These are phyloP conservation scores for Spodoptera exigua DNA, from an alignment of 2,888 invertebrate species.

Conservation along the genomic window DNA sequence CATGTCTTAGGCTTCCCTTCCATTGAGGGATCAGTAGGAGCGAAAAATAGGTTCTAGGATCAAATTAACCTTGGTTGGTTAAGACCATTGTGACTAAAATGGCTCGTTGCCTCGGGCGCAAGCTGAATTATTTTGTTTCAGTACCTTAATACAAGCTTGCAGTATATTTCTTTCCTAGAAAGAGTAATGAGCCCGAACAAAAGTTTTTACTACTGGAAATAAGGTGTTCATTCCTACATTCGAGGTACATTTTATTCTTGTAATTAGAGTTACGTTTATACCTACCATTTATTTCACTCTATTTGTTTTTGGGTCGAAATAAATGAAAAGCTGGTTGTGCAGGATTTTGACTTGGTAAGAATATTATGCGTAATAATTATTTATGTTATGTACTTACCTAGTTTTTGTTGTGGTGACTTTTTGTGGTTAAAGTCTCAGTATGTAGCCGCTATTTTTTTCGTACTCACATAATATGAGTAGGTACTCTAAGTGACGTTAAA, in stretches of 20 bases:
- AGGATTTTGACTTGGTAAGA: too few species aligned
- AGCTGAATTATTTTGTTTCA: slow-evolving; percentile 32
- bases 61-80: slow-evolving; percentile 26
- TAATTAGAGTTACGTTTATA: slow-evolving; percentile 3
- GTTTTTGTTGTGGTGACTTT: too few species aligned
- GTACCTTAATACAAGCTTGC: slow-evolving; percentile 11
- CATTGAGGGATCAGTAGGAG: too few species aligned
- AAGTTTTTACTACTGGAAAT: slow-evolving; percentile 23
- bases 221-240: slow-evolving; percentile 18
- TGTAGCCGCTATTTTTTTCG: too few species aligned
- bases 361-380: too few species aligned
- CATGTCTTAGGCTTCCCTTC: too few species aligned
- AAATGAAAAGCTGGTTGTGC: too few species aligned
- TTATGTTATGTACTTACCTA: too few species aligned
- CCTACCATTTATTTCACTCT: neutral
- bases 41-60: slow-evolving; percentile 1
- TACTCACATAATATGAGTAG: too few species aligned
- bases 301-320: neutral
- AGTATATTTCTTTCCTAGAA: slow-evolving; percentile 22
- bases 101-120: slow-evolving; percentile 7
- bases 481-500: too few species aligned
- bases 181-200: slow-evolving; percentile 22
- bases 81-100: slow-evolving; percentile 32
- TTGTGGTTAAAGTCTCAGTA: too few species aligned
- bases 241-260: slow-evolving; percentile 5